Evolutionary conservation across 2,797 vertebrate species (phyloP), one percentile per base, ranked within the genome.

Genomic region (Denticeps clupeoides): DNA sequence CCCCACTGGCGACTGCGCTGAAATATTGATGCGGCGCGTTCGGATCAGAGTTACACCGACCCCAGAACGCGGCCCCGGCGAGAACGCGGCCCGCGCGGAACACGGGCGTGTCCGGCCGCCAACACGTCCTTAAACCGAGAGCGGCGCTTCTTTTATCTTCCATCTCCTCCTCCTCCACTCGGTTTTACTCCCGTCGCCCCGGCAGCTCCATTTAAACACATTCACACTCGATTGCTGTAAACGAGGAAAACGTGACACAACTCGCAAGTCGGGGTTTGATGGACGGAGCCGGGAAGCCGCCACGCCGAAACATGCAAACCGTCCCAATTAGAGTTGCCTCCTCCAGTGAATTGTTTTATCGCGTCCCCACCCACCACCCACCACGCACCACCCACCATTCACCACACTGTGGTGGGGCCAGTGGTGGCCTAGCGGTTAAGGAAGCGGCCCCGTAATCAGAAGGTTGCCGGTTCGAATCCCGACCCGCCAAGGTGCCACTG

Each of bases 11-110:
- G 68, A 63, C 65, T 62, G 51, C 69, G 67, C 71, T 86, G 75
- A 82, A 84, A 84, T 82, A 84, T 86, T 81, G 72, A 86, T 84
- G 70, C n/a, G 37, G 67, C 64, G 73, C 64, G 73, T 82, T 82
- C 76, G 78, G 75, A 84, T 83, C 78, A 81, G 71, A 82, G 74
- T 71, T 65, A 73, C 71, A 52, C 73, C 82, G 78, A 78, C 80
- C 78, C 41, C 65, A 69, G 76, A n/a, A n/a, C n/a, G n/a, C n/a
- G n/a, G n/a, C n/a, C n/a, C n/a, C n/a, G n/a, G n/a, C n/a, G n/a
- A n/a, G n/a, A n/a, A n/a, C n/a, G n/a, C n/a, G n/a, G n/a, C n/a
- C n/a, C n/a, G n/a, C n/a, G n/a, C n/a, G n/a, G n/a, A n/a, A n/a
- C n/a, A n/a, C n/a, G n/a, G n/a, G n/a, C n/a, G n/a, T n/a, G n/a